A percentile compares a stretch with the other conserved stretches of the same genome.
These are phyloP conservation scores for Xanthia togata DNA, from an alignment of 2,888 invertebrate genomes.

Conservation along the genomic window DNA sequence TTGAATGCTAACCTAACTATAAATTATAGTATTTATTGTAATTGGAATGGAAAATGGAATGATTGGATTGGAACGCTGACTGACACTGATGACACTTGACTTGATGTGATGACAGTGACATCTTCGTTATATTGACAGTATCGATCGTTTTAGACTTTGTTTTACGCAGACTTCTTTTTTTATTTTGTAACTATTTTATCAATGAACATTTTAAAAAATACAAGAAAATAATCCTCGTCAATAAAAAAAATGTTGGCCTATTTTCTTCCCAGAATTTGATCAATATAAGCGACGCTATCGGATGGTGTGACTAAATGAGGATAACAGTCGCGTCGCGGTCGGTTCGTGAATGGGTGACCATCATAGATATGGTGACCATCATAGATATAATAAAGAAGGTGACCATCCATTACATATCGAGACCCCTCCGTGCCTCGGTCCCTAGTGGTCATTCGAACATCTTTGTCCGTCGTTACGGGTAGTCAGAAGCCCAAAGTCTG, in stretches of 20 bases:
- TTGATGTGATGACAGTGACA: conserved; percentile 1
- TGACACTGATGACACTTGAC: conserved; percentile 5
- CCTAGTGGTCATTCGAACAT: not conserved
- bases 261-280: not conserved
- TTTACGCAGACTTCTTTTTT: not conserved
- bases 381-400: no score
- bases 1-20: conserved; percentile 37
- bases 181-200: not conserved
- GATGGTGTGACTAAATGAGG: not conserved
- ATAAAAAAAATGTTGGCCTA: not conserved
- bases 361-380: no score
- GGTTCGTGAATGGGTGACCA: not conserved
- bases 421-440: not conserved
- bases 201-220: not conserved
- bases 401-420: no score
- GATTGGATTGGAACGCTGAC: not conserved
- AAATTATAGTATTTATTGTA: not conserved
- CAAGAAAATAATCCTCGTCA: not conserved
- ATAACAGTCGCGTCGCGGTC: not conserved
- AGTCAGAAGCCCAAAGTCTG: no score
- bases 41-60: not conserved
- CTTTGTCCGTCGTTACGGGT: not conserved
- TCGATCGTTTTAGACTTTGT: not conserved
- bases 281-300: not conserved
- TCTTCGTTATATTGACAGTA: not conserved